These are phyloP conservation scores for Mylabris sibirica DNA, from an alignment of 2,888 invertebrate species.

Conservation along the genomic window DNA sequence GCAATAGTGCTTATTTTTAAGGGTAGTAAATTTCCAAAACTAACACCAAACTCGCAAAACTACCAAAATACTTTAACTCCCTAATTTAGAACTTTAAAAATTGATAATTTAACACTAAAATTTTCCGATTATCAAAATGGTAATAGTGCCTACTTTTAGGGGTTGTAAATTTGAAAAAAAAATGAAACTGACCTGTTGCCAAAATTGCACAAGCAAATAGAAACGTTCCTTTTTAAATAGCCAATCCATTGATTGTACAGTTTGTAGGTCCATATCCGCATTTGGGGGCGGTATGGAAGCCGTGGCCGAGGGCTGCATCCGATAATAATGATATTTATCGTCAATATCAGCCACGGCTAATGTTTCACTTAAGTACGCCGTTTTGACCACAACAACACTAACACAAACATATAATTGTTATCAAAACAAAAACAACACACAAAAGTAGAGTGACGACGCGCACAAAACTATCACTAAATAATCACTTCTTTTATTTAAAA, in stretches of 20 bases:
- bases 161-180: constrained; percentile 20
- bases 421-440: neutral
- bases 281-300: constrained; percentile 66
- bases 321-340: constrained; percentile 52
- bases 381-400: constrained; percentile 36
- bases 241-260: constrained; percentile 97
- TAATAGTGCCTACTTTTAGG: too few relatives aligned
- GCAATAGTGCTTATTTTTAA: neutral
- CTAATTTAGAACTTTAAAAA: neutral
- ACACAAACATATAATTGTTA: constrained; percentile 18
- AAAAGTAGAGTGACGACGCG: neutral
- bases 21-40: too few relatives aligned
- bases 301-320: constrained; percentile 80
- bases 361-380: constrained; percentile 46
- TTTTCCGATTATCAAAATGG: neutral
- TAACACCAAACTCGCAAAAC: constrained; percentile 2
- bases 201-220: constrained; percentile 92
- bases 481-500: neutral
- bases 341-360: constrained; percentile 54
- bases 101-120: neutral
- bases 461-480: neutral
- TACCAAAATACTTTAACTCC: constrained; percentile 13
- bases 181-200: constrained; percentile 86
- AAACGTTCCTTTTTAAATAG: constrained; percentile 95
- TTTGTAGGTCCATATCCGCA: constrained; percentile 89